Evolutionary conservation across 2,888 invertebrate genomes (phyloP), one percentile per base, ranked within the genome.

Genomic region (Listrodromus nycthemerus): DNA sequence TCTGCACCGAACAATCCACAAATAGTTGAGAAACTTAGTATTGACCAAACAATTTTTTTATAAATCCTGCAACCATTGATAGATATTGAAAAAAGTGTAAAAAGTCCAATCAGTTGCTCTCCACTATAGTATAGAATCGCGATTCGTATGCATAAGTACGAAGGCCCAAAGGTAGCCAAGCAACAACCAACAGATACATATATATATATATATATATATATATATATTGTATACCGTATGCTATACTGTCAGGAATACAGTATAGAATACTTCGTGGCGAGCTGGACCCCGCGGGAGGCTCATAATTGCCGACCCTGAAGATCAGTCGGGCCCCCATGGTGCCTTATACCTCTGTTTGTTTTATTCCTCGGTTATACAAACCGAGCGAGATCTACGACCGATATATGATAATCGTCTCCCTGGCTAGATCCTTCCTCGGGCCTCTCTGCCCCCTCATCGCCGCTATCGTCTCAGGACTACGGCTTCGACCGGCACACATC

Each of bases 241-340:
- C 52, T 58, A 27, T 67, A 73, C 16, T 67, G 55, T n/a, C 21
- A 33, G 48, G 66, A 71, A 21, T 21, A 58, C 55, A 77, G 58
- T 73, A 74, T 67, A 76, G 69, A 45, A 74, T 74, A 65, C 48
- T 67, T 50, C 48, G 61, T 69, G 66, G 75, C 61, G 70, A 65
- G 90, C 89, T 88, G 89, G 89, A 85, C 91, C 90, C 92, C 87
- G 91, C 92, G 90, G 92, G 93, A 91, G 93, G 91, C 91, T 92
- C 92, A 93, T 93, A 93, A 93, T 93, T 93, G 93, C 93, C 91
- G 93, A 92, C 92, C 92, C 92, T 93, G 92, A 92, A 92, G 91
- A 93, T 92, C 92, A 91, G 89, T 88, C 90, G 90, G 83, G 89
- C 92, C 92, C 87, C 91, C 92, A 92, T 92, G 93, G 92, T 91